Percentiles rank a stretch among this genome's conserved stretches.
These are phyloP conservation scores for Caradrina clavipalpis DNA, from an alignment of 2,888 invertebrate genomes.

Conservation along the genomic window DNA sequence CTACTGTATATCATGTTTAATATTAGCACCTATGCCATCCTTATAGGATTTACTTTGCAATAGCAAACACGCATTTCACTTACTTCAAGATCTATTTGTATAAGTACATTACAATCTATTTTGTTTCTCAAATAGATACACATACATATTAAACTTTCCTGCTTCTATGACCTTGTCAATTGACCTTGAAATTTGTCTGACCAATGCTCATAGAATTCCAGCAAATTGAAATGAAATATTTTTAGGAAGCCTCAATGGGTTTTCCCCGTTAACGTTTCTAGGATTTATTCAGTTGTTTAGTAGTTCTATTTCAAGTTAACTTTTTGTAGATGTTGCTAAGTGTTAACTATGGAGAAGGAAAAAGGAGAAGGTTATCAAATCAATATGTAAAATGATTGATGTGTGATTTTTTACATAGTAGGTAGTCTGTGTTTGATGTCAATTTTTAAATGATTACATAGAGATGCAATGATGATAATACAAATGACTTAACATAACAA, in stretches of 20 bases:
- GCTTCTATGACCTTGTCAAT: constrained; percentile 12
- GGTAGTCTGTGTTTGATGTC: no score
- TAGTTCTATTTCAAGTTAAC: not conserved
- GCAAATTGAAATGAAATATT: not conserved
- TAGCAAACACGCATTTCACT: not conserved
- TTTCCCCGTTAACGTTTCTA: constrained; percentile 12
- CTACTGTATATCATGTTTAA: not conserved
- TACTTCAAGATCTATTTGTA: not conserved
- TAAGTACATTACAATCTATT: not conserved
- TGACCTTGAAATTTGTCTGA: constrained; percentile 32
- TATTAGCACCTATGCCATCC: not conserved
- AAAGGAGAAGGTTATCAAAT: no score
- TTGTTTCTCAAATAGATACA: constrained; percentile 8
- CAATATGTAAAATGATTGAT: no score
- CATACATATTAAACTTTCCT: not conserved
- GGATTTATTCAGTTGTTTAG: not conserved
- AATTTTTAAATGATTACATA: no score
- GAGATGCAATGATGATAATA: no score
- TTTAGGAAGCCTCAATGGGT: not conserved
- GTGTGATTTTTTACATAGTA: no score
- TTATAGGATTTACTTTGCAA: not conserved
- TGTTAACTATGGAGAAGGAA: no score
- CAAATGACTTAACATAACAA: no score
- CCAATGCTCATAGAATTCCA: not conserved
- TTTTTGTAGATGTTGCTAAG: no score